Evolutionary conservation across 2,888 invertebrate genomes (phyloP), one percentile per base, ranked within the genome.

Genomic region (Napeogenes inachia): DNA sequence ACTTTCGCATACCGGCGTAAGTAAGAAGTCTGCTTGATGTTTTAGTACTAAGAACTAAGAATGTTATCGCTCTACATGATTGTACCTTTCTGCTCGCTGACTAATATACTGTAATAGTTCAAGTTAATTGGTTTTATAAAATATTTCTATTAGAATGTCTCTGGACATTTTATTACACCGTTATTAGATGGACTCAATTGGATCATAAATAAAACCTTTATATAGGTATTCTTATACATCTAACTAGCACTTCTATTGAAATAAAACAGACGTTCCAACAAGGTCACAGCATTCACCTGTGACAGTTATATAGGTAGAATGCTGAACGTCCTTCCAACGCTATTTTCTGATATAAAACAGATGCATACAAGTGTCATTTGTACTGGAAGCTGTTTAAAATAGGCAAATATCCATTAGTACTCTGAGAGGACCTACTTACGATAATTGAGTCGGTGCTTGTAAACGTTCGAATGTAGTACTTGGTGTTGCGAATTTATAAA

Each of bases 341-440:
- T 61, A 56, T 45, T 62, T 58, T 60, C 47, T 54, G 63, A 63
- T 47, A 58, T 56, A 58, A 64, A 57, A 57, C 69, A 69, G 67
- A 67, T 56, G 64, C 62, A 60, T 64, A 59, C 64, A 66, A 67
- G 58, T 67, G 68, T 64, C 65, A 61, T 60, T 61, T 12, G 54
- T 35, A 62, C 54, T 57, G 62, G 56, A 54, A 56, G 57, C 62
- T 60, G 45, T 60, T 55, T 65, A 61, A 57, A 55, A 61, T 5
- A 61, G 64, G 46, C 13, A 21, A 57, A 62, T 58, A 62, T 61
- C 54, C 59, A 65, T 65, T 63, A 63, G 50, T 59, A 56, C 46
- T 57, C 60, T 57, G 35, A 42, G 45, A 63, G 62, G 61, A 54
- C 63, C 61, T 60, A 62, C 56, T 66, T 59, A 60, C 47, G 55